Percentiles rank a stretch among this genome's conserved stretches.
phyloP scores from a whole-genome alignment of 1,140 invertebrate genomes.

The Proales similis region DNA sequence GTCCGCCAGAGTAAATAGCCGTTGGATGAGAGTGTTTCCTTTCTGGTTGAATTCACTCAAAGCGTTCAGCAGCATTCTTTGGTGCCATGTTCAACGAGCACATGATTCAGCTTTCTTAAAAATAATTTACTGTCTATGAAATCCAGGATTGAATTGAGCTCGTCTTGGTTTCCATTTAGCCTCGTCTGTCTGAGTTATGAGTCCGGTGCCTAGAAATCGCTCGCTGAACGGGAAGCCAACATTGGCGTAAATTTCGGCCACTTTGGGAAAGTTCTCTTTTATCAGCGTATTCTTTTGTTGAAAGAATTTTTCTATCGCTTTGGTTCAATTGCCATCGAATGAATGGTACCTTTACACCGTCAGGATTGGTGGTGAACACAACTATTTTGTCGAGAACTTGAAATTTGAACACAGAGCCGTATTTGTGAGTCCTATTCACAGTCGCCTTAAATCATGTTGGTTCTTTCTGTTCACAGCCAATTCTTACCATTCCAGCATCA shows the following conservation, averaged over 20 bases:
- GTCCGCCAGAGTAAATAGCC: conserved; percentile 12
- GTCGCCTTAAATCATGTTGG: background rate
- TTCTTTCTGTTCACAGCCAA: background rate
- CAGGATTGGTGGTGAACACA: conserved; percentile 21
- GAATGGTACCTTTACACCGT: conserved; percentile 4
- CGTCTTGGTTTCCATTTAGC: conserved; percentile 7
- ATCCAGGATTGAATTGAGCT: conserved; percentile 12
- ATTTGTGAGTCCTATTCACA: background rate
- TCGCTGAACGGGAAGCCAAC: conserved; percentile 31
- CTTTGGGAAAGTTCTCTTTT: conserved; percentile 27
- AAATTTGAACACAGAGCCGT: conserved; percentile 33
- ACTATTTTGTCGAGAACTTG: conserved; percentile 35
- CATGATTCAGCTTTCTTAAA: background rate
- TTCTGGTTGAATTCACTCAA: conserved; percentile 13
- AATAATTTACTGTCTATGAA: conserved; percentile 12
- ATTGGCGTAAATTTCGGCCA: conserved; percentile 17
- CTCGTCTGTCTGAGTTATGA: conserved; percentile 12
- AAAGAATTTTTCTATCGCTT: no score
- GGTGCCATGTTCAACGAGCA: background rate
- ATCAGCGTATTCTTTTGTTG: conserved; percentile 8
- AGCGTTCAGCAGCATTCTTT: conserved; percentile 4
- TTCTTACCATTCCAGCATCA: conserved; percentile 33
- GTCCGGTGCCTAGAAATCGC: conserved; percentile 16
- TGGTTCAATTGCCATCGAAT: no score
- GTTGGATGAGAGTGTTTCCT: background rate